A percentile compares a stretch with the other conserved stretches of the same genome.
phyloP scores from a whole-genome alignment of 2,888 invertebrate species.

The Opisthograptis luteolata region DNA sequence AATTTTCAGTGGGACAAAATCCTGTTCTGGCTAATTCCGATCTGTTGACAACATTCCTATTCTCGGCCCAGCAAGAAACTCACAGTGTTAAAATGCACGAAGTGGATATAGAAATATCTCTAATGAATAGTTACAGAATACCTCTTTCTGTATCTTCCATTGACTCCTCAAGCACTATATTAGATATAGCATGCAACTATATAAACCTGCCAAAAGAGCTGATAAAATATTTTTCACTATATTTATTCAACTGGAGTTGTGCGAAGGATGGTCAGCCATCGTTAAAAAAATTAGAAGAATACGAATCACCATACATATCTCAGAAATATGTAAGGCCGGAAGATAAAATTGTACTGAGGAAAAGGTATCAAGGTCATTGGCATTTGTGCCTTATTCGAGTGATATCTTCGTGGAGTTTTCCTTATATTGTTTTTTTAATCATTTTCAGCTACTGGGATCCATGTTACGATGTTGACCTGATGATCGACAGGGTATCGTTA shows the following conservation, averaged over 20 bases:
- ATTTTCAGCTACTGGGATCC: slow-evolving; percentile 94
- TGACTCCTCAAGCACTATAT: slow-evolving; percentile 92
- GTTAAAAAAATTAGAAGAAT: slow-evolving; percentile 95
- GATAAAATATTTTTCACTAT: slow-evolving; percentile 95
- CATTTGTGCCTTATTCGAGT: background rate
- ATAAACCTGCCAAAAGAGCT: slow-evolving; percentile 92
- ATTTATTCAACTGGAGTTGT: slow-evolving; percentile 91
- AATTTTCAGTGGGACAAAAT: slow-evolving; percentile 92
- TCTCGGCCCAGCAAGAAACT: slow-evolving; percentile 96
- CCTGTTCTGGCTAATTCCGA: slow-evolving; percentile 90
- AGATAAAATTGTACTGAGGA: slow-evolving; percentile 93
- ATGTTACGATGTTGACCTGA: slow-evolving; percentile 91
- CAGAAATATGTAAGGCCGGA: slow-evolving; percentile 90
- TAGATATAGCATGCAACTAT: slow-evolving; percentile 92
- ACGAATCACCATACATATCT: slow-evolving; percentile 98
- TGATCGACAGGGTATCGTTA: slow-evolving; percentile 91
- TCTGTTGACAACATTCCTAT: slow-evolving; percentile 93
- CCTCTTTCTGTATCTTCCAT: slow-evolving; percentile 91
- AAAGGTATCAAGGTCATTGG: slow-evolving; percentile 86
- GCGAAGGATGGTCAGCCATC: slow-evolving; percentile 89
- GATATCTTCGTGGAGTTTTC: too few species aligned
- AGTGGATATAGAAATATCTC: slow-evolving; percentile 91
- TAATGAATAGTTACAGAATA: slow-evolving; percentile 95
- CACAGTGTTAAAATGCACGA: slow-evolving; percentile 87
- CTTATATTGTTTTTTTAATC: background rate